Evolutionary conservation across 1,140 invertebrate genomes (phyloP).

Genomic region (Triops longicaudatus): DNA sequence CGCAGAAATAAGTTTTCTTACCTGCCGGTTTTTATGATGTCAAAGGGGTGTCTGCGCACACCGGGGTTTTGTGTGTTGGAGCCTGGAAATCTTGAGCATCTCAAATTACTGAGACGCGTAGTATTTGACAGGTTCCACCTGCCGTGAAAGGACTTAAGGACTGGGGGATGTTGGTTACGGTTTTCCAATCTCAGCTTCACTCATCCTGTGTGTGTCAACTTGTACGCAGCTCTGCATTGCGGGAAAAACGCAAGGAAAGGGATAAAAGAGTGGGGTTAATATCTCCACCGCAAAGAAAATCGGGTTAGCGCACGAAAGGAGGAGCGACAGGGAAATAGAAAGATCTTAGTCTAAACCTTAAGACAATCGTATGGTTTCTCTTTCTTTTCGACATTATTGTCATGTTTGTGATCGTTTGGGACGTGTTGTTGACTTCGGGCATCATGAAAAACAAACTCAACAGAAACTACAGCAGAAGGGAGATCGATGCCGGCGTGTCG

Average conservation of each 20-base stretch:
- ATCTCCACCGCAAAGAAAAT: no score
- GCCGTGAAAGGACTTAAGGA: background rate
- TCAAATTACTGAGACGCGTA: background rate
- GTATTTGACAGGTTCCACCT: slow-evolving; percentile 1
- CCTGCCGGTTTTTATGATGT: background rate
- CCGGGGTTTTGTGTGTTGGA: background rate
- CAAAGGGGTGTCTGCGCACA: background rate
- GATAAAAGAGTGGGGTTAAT: no score
- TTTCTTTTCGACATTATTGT: background rate
- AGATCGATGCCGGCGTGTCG: background rate
- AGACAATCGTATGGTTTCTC: background rate
- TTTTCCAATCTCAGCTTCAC: background rate
- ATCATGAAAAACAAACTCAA: background rate
- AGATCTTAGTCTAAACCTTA: background rate
- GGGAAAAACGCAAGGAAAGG: no score
- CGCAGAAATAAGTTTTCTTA: background rate
- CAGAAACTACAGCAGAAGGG: no score
- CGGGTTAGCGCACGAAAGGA: no score
- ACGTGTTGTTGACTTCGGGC: background rate
- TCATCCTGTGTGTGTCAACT: background rate
- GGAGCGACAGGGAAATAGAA: no score
- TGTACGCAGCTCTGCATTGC: background rate
- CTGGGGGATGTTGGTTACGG: background rate
- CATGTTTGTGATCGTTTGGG: background rate
- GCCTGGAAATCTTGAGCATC: background rate